Evolutionary conservation across 2,797 vertebrate genomes (phyloP).

Genomic region (Sebastes ruberrimus): DNA sequence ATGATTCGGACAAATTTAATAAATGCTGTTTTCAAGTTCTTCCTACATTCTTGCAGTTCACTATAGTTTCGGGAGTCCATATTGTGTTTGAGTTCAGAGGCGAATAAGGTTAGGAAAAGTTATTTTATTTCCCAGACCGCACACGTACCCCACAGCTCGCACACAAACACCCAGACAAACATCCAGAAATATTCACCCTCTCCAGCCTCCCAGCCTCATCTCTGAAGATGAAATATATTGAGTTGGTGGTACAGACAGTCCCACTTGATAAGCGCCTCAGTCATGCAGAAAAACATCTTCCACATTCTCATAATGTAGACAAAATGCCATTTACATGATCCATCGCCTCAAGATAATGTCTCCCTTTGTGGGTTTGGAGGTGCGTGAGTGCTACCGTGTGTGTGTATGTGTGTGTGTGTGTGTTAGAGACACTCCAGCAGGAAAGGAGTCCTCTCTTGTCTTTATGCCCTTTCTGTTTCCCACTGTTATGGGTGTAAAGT

Average conservation of each 20-base stretch:
- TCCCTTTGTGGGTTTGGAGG: constrained; percentile 59
- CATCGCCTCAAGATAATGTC: constrained; percentile 79
- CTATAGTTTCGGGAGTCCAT: not conserved
- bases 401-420: not conserved
- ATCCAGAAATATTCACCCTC: constrained; percentile 46
- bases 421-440: constrained; percentile 11
- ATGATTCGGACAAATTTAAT: not conserved
- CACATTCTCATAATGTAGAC: constrained; percentile 79
- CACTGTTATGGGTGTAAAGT: constrained; percentile 35
- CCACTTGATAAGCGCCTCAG: constrained; percentile 77
- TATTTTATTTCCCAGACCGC: constrained; percentile 39
- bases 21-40: not conserved
- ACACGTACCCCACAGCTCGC: constrained; percentile 20
- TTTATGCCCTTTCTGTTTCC: constrained; percentile 49
- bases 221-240: constrained; percentile 76
- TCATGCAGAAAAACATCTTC: constrained; percentile 79
- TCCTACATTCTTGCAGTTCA: not conserved
- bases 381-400: not conserved
- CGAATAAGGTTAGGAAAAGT: constrained; percentile 29
- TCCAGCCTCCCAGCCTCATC: constrained; percentile 53
- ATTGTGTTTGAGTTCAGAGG: constrained; percentile 10
- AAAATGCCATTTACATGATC: constrained; percentile 82
- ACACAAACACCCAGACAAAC: constrained; percentile 47
- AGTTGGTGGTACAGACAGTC: constrained; percentile 74
- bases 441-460: constrained; percentile 38